phyloP scores from a whole-genome alignment of 2,113 vertebrate species.

The Mirounga angustirostris region DNA sequence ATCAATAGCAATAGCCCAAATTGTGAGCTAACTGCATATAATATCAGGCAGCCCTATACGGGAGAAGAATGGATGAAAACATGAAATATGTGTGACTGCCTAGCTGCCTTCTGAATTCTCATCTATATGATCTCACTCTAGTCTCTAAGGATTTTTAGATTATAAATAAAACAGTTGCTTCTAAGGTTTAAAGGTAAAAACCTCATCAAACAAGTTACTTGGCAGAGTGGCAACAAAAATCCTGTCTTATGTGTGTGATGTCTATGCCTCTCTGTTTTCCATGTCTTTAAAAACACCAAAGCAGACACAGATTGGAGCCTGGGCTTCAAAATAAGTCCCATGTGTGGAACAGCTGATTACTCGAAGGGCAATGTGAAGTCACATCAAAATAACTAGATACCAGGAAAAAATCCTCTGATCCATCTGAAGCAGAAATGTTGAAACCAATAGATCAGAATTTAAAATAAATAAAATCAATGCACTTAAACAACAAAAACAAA shows the following conservation, averaged over 20 bases:
- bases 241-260: neutral
- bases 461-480: neutral
- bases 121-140: neutral
- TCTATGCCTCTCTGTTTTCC: neutral
- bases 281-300: neutral
- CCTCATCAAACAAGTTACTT: neutral
- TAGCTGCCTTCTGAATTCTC: neutral
- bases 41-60: neutral
- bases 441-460: neutral
- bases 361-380: neutral
- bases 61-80: neutral
- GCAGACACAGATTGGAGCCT: neutral
- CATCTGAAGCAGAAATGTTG: neutral
- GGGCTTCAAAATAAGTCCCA: neutral
- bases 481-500: neutral
- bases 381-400: neutral
- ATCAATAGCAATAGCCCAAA: neutral
- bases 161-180: neutral
- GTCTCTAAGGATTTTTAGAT: neutral
- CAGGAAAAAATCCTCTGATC: neutral
- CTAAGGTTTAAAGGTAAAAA: neutral
- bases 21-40: neutral
- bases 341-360: neutral
- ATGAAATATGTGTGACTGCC: neutral
- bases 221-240: neutral